Evolutionary conservation across 2,888 invertebrate genomes (phyloP).

Genomic region (Nymphalis urticae): DNA sequence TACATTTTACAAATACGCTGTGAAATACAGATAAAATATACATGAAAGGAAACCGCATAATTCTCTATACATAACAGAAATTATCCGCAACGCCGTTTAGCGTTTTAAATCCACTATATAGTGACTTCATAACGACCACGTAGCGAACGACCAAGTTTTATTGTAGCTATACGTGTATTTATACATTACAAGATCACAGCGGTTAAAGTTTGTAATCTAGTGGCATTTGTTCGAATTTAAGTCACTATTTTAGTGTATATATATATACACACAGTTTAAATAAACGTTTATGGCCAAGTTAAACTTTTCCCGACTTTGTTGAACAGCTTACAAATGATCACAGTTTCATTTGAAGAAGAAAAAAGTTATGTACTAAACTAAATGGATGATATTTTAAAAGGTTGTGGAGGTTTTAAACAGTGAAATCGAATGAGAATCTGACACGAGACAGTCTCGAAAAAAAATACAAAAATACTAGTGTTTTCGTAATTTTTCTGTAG

Average conservation of each 20-base stretch:
- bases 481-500: too few relatives aligned
- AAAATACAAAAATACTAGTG: too few relatives aligned
- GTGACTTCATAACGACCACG: conserved; percentile 29
- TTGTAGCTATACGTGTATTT: conserved; percentile 19
- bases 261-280: conserved; percentile 11
- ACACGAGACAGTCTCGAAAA: too few relatives aligned
- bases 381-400: too few relatives aligned
- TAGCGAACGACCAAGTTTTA: conserved; percentile 25
- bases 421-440: too few relatives aligned
- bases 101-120: conserved; percentile 31
- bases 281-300: conserved; percentile 1
- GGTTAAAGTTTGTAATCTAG: conserved; percentile 20
- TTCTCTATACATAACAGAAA: conserved; percentile 26
- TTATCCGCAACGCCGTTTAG: conserved; percentile 14
- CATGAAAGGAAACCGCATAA: conserved; percentile 32
- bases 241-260: conserved; percentile 5
- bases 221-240: conserved; percentile 24
- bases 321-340: too few relatives aligned
- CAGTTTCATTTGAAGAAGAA: too few relatives aligned
- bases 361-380: too few relatives aligned
- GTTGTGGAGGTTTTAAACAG: too few relatives aligned
- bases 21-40: conserved; percentile 11
- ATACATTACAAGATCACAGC: conserved; percentile 18
- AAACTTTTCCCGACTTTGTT: too few relatives aligned
- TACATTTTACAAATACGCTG: neutral